Base-by-base conservation (phyloP, 2,888 invertebrate genomes). In the Bombylius discolor region DNA sequence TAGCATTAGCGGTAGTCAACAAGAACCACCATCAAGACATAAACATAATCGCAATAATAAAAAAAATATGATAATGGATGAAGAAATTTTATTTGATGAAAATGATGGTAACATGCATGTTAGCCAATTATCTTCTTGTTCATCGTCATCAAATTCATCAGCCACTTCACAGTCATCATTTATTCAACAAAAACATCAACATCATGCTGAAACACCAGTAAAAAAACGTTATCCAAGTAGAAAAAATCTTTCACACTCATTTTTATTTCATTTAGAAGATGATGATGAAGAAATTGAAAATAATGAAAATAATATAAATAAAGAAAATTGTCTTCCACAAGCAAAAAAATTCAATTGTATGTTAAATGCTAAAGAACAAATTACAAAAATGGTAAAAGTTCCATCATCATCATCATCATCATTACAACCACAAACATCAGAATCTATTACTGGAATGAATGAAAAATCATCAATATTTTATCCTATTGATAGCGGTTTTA, bases 221-320 rank as follows among this genome's bases (percentile, higher is more conserved):
- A 61, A 67, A 13, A 68, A 67, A 44, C 67, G 68, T 13, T 70
- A 70, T 2, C 68, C 70, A 0, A 70, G 68, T 62, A 69, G 73
- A 7, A 73, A 72, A 63, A 73, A 73, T 62, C 60, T 73, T 3
- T 73, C 73, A 13, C 69, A 67, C 59, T 72, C 73, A 0, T 73
- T 73, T 49, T 65, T 66, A 11, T 63, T 64, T 42, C 68, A 68
- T 56, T 61, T 64, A 47, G 55, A 64, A 5, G 62, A 62, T 3
- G 52, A 50, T 14, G 55, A 55, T 14, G 32, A 34, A 8, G 45
- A 44, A n/a, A 9, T 9, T 5, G 48, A 52, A 13, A 12, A 5
- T 42, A 11, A 42, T 42, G 39, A 42, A 11, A 11, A 42, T 1
- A 4, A 42, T 42, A 11, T 11, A 11, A 7, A 42, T 8, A 11